phyloP scores from a whole-genome alignment of 92 coral and sea anemone species.

The Chrysogorgia sp. region DNA sequence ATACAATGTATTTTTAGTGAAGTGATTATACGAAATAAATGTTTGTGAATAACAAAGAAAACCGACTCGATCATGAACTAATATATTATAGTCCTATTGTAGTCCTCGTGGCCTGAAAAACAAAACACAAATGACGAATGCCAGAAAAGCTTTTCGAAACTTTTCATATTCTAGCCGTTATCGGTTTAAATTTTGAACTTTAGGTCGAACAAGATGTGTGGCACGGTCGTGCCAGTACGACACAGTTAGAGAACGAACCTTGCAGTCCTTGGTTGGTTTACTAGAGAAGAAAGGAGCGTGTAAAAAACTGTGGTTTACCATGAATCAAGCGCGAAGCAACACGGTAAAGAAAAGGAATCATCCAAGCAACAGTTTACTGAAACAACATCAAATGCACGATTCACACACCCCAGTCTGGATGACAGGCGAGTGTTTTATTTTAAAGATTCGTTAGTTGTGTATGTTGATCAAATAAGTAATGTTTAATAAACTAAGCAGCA shows the following conservation, averaged over 20 bases:
- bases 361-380: constrained; percentile 8
- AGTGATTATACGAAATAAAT: no score
- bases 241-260: constrained; percentile 34
- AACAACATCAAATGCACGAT: constrained; percentile 44
- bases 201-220: constrained; percentile 35
- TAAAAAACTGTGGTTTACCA: constrained; percentile 36
- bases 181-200: neutral
- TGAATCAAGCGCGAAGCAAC: constrained; percentile 28
- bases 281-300: constrained; percentile 45
- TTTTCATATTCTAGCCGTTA: no score
- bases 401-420: constrained; percentile 37
- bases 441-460: no score
- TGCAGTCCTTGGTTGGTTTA: constrained; percentile 19
- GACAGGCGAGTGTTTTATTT: neutral
- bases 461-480: no score
- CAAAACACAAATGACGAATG: neutral
- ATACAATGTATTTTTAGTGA: no score
- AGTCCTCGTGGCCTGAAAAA: neutral
- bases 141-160: no score
- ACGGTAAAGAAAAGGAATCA: constrained; percentile 22
- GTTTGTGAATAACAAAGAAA: no score
- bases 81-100: no score
- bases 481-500: neutral
- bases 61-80: no score
- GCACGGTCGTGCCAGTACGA: constrained; percentile 33